Base-by-base conservation (phyloP, 2,888 invertebrate genomes). In the Leptinotarsa juncta region DNA sequence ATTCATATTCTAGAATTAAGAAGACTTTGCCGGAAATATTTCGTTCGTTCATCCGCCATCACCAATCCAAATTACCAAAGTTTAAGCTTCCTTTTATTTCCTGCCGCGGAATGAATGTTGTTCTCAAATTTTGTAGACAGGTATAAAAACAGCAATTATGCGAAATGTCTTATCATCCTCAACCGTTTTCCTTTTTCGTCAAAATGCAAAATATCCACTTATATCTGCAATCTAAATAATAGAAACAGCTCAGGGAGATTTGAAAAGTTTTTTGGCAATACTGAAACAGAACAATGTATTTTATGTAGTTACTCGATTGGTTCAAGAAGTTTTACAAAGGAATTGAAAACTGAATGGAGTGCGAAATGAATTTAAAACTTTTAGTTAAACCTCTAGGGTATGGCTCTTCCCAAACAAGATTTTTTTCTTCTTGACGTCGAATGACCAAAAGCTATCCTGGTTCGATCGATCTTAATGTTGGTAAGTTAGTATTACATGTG, bases 11-110 rank as follows among this genome's bases (percentile, higher is more conserved):
- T 48, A 3, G 1, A 69, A 69, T 48, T 20, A 60, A 48, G 57
- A 60, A 55, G 53, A 69, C 55, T 69, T 55, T 55, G 20, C 48
- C 57, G 49, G 57, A 49, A 62, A 62, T n/a, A 69, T 60, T 69
- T 69, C 18, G 48, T 69, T 60, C 57, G 57, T 69, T 69, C 2
- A 69, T 69, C 60, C 49, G 15, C 57, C 69, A 3, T 42, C 48
- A 69, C 60, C 69, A 69, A 60, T 69, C 60, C 57, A 42, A 69
- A 69, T 69, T 69, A 69, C 14, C 16, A 5, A 5, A 50, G 16
- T 14, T 16, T 18, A 53, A 20, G 18, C 53, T 20, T 20, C 48
- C 69, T 18, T 49, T 69, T 49, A 57, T 69, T 69, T 60, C 48
- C 69, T 57, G 42, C n/a, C n/a, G n/a, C n/a, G 62, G n/a, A 42